Conservation (phyloP, 1,140 invertebrate genomes). For the Cyphomyrmex costatus region DNA sequence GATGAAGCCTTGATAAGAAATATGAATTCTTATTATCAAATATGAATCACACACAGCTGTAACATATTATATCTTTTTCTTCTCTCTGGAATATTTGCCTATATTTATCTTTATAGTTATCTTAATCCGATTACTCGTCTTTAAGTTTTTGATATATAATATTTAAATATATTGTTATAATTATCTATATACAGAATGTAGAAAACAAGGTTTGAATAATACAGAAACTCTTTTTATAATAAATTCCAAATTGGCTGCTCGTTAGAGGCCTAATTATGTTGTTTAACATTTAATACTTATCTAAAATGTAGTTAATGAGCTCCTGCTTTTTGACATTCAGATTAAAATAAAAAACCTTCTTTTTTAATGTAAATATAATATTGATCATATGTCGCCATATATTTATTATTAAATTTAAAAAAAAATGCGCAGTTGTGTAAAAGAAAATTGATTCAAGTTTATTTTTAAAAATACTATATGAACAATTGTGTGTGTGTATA, state of each 20-base stretch:
- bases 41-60: background rate
- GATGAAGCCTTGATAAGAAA: slow-evolving; percentile 42
- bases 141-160: slow-evolving; percentile 40
- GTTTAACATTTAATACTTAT: background rate
- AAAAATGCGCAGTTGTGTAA: background rate
- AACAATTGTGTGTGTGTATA: background rate
- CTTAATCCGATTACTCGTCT: slow-evolving; percentile 7
- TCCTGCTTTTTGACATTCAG: background rate
- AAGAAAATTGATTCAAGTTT: background rate
- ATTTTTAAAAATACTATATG: slow-evolving; percentile 14
- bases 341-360: background rate
- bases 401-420: slow-evolving; percentile 25
- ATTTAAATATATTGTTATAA: slow-evolving; percentile 1
- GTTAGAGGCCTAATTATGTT: slow-evolving; percentile 22
- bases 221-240: slow-evolving; percentile 10
- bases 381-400: background rate
- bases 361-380: background rate
- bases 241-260: background rate
- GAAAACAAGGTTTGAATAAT: background rate
- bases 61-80: background rate
- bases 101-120: slow-evolving; percentile 17
- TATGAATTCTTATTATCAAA: slow-evolving; percentile 27
- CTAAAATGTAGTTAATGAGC: background rate
- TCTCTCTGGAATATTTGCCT: slow-evolving; percentile 24
- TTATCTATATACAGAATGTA: slow-evolving; percentile 33